phyloP scores from a whole-genome alignment of 2,797 vertebrate species.

The Protosalanx chinensis region DNA sequence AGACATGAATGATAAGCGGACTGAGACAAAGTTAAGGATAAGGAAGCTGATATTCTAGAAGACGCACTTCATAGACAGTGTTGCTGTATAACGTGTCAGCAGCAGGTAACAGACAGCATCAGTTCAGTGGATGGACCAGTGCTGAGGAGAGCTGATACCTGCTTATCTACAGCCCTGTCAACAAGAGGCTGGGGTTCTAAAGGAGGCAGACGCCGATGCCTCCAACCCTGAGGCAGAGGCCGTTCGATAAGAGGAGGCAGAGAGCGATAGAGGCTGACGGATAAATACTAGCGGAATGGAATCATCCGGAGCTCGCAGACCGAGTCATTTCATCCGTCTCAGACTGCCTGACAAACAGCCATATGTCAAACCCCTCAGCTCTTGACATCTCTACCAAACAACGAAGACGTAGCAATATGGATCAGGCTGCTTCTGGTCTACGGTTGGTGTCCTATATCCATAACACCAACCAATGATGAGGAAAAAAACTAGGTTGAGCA shows the following conservation, averaged over 20 bases:
- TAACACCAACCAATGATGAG: no score
- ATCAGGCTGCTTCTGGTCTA: not conserved
- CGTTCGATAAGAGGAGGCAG: not conserved
- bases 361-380: no score
- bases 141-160: constrained; percentile 43
- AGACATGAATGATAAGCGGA: constrained; percentile 15
- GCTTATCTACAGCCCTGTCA: constrained; percentile 59
- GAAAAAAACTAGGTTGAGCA: no score
- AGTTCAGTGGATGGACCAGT: constrained; percentile 19
- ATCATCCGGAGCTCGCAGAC: constrained; percentile 15
- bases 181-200: constrained; percentile 16
- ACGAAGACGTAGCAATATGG: not conserved
- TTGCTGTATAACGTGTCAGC: constrained; percentile 30
- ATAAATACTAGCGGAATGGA: constrained; percentile 10
- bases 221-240: constrained; percentile 13
- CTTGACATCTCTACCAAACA: not conserved
- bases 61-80: constrained; percentile 17
- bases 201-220: not conserved
- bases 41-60: not conserved
- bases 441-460: no score
- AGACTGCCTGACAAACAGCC: no score
- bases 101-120: constrained; percentile 18
- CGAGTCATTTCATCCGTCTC: not conserved
- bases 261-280: constrained; percentile 9
- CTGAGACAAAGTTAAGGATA: not conserved